phyloP scores from a whole-genome alignment of 2,113 vertebrate species.

The Albula glossodonta region DNA sequence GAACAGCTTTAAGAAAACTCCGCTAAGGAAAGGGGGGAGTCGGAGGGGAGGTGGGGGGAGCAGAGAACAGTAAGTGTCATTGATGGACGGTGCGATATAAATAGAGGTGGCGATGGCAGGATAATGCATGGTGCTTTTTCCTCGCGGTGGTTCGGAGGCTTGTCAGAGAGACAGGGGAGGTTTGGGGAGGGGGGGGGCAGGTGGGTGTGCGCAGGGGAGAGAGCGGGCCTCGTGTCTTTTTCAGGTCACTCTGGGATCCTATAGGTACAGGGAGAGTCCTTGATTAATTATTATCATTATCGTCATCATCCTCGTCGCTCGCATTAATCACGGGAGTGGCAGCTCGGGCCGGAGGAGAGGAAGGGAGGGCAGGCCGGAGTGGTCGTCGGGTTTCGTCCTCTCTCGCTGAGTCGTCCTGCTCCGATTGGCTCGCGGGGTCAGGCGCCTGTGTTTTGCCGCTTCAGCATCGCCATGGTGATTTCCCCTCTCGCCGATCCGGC shows the following conservation, averaged over 20 bases:
- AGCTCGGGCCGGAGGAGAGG: constrained; percentile 43
- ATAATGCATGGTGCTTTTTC: constrained; percentile 77
- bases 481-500: no score
- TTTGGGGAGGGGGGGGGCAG: constrained; percentile 34
- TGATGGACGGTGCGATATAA: constrained; percentile 81
- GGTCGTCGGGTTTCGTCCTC: no score
- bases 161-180: constrained; percentile 68
- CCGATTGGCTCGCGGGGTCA: no score
- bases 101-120: constrained; percentile 77
- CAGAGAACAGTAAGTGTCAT: constrained; percentile 73
- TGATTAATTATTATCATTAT: constrained; percentile 79
- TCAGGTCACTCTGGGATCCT: constrained; percentile 69
- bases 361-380: constrained; percentile 15
- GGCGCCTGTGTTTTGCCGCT: no score
- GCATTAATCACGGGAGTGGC: constrained; percentile 69
- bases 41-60: constrained; percentile 41
- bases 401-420: no score
- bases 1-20: constrained; percentile 76
- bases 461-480: no score
- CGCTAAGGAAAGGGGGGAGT: constrained; percentile 49
- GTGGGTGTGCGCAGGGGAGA: not conserved
- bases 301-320: constrained; percentile 64
- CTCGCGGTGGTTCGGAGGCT: constrained; percentile 65
- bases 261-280: constrained; percentile 67
- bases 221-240: constrained; percentile 59